Conservation (phyloP, 2,113 vertebrate genomes). For the Platichthys stellatus region DNA sequence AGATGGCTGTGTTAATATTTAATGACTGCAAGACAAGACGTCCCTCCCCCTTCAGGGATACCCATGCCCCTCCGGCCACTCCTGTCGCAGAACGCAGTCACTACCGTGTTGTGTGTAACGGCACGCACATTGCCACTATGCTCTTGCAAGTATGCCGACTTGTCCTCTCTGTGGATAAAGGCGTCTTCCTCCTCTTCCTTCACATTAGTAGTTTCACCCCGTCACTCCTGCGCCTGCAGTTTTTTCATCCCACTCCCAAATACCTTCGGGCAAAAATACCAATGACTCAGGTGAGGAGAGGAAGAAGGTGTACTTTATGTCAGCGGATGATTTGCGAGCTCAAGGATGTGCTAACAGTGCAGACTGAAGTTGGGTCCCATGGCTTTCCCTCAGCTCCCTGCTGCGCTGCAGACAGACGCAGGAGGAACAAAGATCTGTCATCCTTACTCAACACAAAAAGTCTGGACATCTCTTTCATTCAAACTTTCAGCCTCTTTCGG, state of each 20-base stretch:
- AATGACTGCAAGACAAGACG: conserved; percentile 69
- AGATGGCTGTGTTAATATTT: conserved; percentile 78
- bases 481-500: conserved; percentile 9
- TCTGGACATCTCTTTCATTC: conserved; percentile 26
- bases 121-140: not conserved
- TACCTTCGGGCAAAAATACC: conserved; percentile 16
- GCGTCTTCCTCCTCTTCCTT: not conserved
- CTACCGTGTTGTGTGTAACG: not conserved
- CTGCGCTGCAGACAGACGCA: conserved; percentile 32
- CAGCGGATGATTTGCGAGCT: conserved; percentile 51
- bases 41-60: conserved; percentile 41
- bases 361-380: conserved; percentile 34
- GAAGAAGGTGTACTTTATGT: conserved; percentile 39
- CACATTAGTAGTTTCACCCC: not conserved
- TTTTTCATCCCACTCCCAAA: conserved; percentile 6
- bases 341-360: conserved; percentile 34
- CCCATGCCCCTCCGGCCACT: not conserved
- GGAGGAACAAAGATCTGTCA: conserved; percentile 29
- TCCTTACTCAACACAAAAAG: conserved; percentile 5
- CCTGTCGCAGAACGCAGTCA: not conserved
- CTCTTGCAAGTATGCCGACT: not conserved
- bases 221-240: too few species aligned
- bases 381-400: conserved; percentile 17
- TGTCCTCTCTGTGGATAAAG: not conserved
- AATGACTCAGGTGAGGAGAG: conserved; percentile 30